A percentile compares a stretch with the other conserved stretches of the same genome.
phyloP scores from a whole-genome alignment of 2,113 vertebrate genomes.

The Cryptotis parvus region DNA sequence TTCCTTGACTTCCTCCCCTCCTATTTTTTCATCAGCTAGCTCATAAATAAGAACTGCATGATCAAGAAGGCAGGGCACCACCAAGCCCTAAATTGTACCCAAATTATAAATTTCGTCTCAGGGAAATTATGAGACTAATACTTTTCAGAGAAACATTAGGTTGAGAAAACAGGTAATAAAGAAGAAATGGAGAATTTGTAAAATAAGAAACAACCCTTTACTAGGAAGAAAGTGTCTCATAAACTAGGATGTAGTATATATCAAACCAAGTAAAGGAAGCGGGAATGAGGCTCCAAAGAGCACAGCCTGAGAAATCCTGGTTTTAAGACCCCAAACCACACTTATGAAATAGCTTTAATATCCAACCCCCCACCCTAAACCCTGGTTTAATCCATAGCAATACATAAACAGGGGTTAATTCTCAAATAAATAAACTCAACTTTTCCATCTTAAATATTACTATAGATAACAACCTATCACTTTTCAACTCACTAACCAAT shows the following conservation, averaged over 20 bases:
- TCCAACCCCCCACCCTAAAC: too few species aligned
- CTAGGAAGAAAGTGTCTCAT: not conserved
- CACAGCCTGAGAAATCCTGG: too few species aligned
- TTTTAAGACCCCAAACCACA: too few species aligned
- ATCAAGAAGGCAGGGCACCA: not conserved
- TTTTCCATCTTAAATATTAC: not conserved
- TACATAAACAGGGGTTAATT: too few species aligned
- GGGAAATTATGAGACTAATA: not conserved
- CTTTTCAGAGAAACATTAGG: not conserved
- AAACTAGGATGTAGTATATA: not conserved
- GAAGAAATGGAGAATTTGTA: conserved; percentile 10
- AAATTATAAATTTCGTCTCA: conserved; percentile 27
- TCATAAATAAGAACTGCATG: conserved; percentile 5
- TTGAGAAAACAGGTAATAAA: conserved; percentile 1
- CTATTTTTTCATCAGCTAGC: not conserved
- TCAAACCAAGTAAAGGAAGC: not conserved
- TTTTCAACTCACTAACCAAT: not conserved
- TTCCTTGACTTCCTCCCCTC: not conserved
- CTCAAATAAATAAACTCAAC: conserved; percentile 28
- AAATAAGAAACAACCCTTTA: not conserved
- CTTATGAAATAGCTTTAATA: too few species aligned
- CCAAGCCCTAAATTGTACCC: conserved; percentile 6
- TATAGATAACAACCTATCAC: not conserved
- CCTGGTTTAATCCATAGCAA: too few species aligned
- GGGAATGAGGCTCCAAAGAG: too few species aligned